A percentile compares a stretch with the other conserved stretches of the same genome.
Conservation (phyloP, 1,140 invertebrate species). For the Caenorhabditis inopinata region DNA sequence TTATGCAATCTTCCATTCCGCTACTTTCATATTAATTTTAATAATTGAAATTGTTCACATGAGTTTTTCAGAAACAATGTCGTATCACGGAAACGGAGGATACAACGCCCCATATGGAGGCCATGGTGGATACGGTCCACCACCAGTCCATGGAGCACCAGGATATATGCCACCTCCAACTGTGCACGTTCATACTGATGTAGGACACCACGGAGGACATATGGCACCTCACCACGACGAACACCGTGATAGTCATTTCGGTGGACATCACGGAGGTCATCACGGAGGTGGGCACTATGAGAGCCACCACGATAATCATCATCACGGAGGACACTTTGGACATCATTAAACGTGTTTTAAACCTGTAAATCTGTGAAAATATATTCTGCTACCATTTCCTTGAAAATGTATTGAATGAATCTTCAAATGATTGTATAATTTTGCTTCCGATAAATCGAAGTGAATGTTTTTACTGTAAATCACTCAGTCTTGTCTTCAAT, state of each 20-base stretch:
- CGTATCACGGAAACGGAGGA: conserved; percentile 25
- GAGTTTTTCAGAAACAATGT: conserved; percentile 4
- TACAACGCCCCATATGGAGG: not conserved
- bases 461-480: no score
- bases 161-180: no score
- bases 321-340: not conserved
- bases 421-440: no score
- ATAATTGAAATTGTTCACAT: no score
- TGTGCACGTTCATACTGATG: no score
- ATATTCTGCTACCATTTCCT: no score
- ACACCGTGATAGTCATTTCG: not conserved
- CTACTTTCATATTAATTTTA: not conserved
- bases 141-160: not conserved
- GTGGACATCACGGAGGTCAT: not conserved
- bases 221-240: not conserved
- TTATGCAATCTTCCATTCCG: not conserved
- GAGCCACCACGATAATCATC: conserved; percentile 10
- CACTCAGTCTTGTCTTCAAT: no score
- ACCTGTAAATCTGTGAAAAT: no score
- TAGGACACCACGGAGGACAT: conserved; percentile 16
- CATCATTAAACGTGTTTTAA: no score
- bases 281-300: conserved; percentile 2
- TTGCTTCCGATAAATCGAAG: no score
- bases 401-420: no score
- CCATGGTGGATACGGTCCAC: not conserved